Percentiles rank a stretch among this genome's conserved stretches.
Conservation (phyloP, 1,140 invertebrate species). For the Phthorimaea operculella region DNA sequence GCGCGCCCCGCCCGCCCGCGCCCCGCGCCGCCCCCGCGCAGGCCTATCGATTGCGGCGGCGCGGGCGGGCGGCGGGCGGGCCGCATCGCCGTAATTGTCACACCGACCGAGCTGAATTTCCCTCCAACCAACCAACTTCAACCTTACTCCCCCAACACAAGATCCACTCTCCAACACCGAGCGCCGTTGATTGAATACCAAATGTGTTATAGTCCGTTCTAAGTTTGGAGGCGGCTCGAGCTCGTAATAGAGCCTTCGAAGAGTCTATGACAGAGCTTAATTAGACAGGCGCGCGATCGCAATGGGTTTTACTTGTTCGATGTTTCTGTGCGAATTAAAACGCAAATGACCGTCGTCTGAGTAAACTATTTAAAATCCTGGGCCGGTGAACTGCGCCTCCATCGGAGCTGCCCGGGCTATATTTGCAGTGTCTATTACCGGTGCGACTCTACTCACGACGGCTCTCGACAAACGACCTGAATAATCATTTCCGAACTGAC, state of each 20-base stretch:
- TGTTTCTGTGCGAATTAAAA: slow-evolving; percentile 43
- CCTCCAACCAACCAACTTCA: slow-evolving; percentile 44
- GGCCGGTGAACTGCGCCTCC: slow-evolving; percentile 14
- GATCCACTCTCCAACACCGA: slow-evolving; percentile 31
- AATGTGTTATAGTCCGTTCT: slow-evolving; percentile 61
- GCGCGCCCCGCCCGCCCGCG: slow-evolving; percentile 20
- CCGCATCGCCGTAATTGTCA: slow-evolving; percentile 66
- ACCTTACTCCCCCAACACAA: slow-evolving; percentile 50
- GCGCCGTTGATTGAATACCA: slow-evolving; percentile 45
- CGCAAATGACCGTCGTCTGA: slow-evolving; percentile 24
- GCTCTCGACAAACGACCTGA: background rate
- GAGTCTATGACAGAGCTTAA: slow-evolving; percentile 67
- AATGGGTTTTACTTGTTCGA: slow-evolving; percentile 65
- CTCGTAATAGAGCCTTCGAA: slow-evolving; percentile 67
- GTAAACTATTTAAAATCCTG: slow-evolving; percentile 30
- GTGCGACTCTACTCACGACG: background rate
- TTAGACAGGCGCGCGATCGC: slow-evolving; percentile 63
- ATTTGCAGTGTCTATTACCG: slow-evolving; percentile 25
- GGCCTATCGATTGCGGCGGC: slow-evolving; percentile 65
- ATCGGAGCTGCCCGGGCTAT: slow-evolving; percentile 6
- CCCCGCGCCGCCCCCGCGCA: slow-evolving; percentile 16
- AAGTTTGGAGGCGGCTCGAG: slow-evolving; percentile 60
- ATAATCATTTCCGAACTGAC: background rate
- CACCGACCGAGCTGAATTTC: slow-evolving; percentile 55
- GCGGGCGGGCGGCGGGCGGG: slow-evolving; percentile 32